Evolutionary conservation across 2,797 vertebrate genomes (phyloP), one percentile per base, ranked within the genome.

Genomic region (Melanotaenia parkinsoni): DNA sequence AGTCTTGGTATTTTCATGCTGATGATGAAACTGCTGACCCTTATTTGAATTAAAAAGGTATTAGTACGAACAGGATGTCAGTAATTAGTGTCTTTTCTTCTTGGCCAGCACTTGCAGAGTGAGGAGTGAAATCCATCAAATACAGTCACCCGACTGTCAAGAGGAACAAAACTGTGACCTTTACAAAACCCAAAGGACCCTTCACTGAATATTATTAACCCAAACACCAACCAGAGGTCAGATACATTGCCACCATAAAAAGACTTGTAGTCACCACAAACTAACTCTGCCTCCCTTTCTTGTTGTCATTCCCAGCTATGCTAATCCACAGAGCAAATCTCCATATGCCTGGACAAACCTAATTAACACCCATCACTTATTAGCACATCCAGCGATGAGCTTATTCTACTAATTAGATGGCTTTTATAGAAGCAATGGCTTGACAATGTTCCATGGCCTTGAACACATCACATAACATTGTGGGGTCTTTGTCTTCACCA

Each of bases 271-370:
- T 76, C 85, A 83, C 70, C 0, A 37, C 35, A 57, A 63, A 60
- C 56, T 24, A 14, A 63, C 59, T 14, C 4, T 35, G 28, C 70
- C 63, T 26, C 16, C 58, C 63, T 20, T 60, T 30, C 61, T 58
- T 32, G 65, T 80, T 56, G 59, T 77, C 76, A 66, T 59, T 76
- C 80, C 58, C 76, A 67, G 79, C 13, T 18, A 66, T 56, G 70
- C 54, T 85, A 87, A 88, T 86, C 64, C 77, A 74, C 18, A 81
- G 70, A 83, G 73, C 83, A 73, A 77, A 87, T 79, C 83, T 87
- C 83, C 84, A 80, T 82, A 88, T 81, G 89, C 77, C 86, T 84
- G 86, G 87, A 88, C 89, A 85, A 84, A 87, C 84, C 82, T 85
- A 84, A 90, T 91, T 89, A 91, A 83, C 86, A 82, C 76, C 75